Conservation (phyloP, 2,888 invertebrate species). For the Drosophila prolongata region DNA sequence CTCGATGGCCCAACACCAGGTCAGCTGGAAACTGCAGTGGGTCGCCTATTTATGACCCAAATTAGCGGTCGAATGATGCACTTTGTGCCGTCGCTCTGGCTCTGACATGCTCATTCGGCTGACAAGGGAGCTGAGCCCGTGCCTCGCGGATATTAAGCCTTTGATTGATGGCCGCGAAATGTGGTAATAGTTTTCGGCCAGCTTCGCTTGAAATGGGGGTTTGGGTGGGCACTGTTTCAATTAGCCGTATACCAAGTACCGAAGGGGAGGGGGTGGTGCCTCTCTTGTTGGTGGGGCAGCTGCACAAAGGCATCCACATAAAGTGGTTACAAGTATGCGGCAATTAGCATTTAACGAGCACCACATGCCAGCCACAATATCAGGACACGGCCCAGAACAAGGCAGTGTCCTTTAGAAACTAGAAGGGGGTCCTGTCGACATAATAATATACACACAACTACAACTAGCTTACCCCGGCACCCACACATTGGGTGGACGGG, state of each 20-base stretch:
- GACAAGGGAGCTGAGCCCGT: slow-evolving; percentile 10
- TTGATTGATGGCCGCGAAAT: slow-evolving; percentile 47
- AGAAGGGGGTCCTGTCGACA: slow-evolving; percentile 33
- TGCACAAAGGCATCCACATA: slow-evolving; percentile 48
- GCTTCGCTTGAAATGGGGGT: not conserved
- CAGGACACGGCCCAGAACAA: slow-evolving; percentile 39
- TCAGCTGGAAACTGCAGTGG: slow-evolving; percentile 28
- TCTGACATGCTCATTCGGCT: slow-evolving; percentile 36
- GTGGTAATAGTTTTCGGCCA: slow-evolving; percentile 39
- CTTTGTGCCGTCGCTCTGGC: slow-evolving; percentile 32
- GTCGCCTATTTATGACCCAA: slow-evolving; percentile 45
- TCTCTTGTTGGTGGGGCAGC: slow-evolving; percentile 13
- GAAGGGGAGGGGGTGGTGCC: not conserved
- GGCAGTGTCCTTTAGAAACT: slow-evolving; percentile 29
- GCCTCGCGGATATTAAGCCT: slow-evolving; percentile 63
- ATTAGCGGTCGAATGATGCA: slow-evolving; percentile 52
- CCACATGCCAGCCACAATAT: slow-evolving; percentile 57
- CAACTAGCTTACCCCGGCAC: slow-evolving; percentile 4
- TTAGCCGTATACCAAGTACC: slow-evolving; percentile 2
- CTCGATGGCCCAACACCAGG: slow-evolving; percentile 6
- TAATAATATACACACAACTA: slow-evolving; percentile 42
- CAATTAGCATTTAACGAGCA: slow-evolving; percentile 70
- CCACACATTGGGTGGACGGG: not conserved
- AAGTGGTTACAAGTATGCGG: slow-evolving; percentile 58
- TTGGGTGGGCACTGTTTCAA: slow-evolving; percentile 15